A percentile compares a stretch with the other conserved stretches of the same genome.
These are phyloP conservation scores for Erannis defoliaria DNA, from an alignment of 2,888 invertebrate species.

Conservation along the genomic window DNA sequence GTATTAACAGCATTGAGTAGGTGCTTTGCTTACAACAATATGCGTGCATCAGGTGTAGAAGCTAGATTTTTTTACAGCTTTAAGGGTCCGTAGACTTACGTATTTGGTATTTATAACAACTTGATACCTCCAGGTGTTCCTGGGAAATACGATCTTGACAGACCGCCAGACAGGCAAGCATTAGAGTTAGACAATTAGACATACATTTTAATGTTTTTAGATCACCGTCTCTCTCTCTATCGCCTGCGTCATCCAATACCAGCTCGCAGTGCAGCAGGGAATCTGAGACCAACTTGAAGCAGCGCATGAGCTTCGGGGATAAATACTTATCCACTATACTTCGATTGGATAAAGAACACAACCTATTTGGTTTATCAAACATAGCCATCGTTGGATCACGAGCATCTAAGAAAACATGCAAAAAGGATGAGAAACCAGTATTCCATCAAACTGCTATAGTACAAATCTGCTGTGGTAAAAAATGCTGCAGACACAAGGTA, in stretches of 20 bases:
- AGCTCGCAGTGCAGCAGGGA: conserved; percentile 60
- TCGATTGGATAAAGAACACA: conserved; percentile 76
- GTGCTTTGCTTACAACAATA: too few species aligned
- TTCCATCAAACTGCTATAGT: conserved; percentile 80
- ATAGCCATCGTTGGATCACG: conserved; percentile 67
- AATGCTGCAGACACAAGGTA: conserved; percentile 69
- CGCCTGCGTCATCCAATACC: conserved; percentile 50
- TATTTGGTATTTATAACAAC: too few species aligned
- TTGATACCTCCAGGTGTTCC: too few species aligned
- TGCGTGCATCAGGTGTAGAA: too few species aligned
- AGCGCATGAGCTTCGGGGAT: conserved; percentile 57
- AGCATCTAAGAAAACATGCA: conserved; percentile 60
- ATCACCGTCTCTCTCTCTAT: conserved; percentile 26
- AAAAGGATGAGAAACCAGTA: conserved; percentile 66
- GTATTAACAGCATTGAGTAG: neutral
- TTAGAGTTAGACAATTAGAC: neutral
- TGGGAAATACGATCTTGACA: too few species aligned
- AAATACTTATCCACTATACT: conserved; percentile 76
- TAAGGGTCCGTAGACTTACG: too few species aligned
- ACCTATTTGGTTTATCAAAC: conserved; percentile 78
- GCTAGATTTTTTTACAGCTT: too few species aligned
- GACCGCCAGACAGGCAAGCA: too few species aligned
- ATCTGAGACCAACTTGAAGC: conserved; percentile 54
- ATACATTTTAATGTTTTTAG: conserved; percentile 18
- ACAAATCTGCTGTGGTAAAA: conserved; percentile 68